phyloP scores from a whole-genome alignment of 2,888 invertebrate genomes.

The Bhutanitis thaidina region DNA sequence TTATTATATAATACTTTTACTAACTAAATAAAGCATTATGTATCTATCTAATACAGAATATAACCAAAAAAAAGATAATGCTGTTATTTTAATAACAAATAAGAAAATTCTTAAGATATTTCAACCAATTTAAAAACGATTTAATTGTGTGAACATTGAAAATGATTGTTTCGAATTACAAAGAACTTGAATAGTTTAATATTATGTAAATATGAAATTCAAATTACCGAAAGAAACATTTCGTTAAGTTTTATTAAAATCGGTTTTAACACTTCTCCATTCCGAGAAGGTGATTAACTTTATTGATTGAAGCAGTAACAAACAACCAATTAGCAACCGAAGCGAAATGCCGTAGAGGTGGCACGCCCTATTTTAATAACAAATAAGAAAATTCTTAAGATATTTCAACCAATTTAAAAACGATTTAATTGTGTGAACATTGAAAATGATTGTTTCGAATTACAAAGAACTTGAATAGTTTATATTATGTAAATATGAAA shows the following conservation, averaged over 20 bases:
- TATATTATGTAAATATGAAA: slow-evolving; percentile 12
- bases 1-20: too few relatives aligned
- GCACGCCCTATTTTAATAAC: slow-evolving; percentile 8
- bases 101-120: not conserved
- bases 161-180: too few relatives aligned
- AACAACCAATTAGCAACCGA: slow-evolving; percentile 15
- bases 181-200: slow-evolving; percentile 4
- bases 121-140: slow-evolving; percentile 6
- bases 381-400: not conserved
- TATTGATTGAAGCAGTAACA: slow-evolving; percentile 10
- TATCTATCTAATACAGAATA: too few relatives aligned
- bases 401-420: slow-evolving; percentile 6
- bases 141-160: too few relatives aligned
- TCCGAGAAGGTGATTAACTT: slow-evolving; percentile 18
- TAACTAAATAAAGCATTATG: too few relatives aligned
- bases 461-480: slow-evolving; percentile 1
- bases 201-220: slow-evolving; percentile 10
- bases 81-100: slow-evolving; percentile 8
- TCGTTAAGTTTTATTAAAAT: slow-evolving; percentile 10
- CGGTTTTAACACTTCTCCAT: slow-evolving; percentile 12
- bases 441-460: too few relatives aligned
- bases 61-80: too few relatives aligned
- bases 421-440: too few relatives aligned
- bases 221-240: not conserved
- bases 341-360: slow-evolving; percentile 10